Percentiles rank a stretch among this genome's conserved stretches.
These are phyloP conservation scores for Lerista edwardsae DNA, from an alignment of 2,797 vertebrate species.

Conservation along the genomic window DNA sequence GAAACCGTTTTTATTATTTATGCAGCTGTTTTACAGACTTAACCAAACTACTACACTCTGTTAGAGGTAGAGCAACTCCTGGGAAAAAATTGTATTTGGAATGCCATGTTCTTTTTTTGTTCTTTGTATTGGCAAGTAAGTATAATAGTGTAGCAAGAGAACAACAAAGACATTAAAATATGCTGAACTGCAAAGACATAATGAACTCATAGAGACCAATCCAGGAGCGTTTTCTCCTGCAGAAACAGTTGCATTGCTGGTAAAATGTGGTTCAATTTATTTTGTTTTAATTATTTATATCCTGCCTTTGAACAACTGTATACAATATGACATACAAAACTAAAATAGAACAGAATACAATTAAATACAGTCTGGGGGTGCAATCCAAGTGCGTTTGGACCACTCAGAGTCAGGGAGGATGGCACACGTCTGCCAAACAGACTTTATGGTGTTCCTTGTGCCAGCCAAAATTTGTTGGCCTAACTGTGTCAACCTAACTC, in stretches of 20 bases:
- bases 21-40: slow-evolving; percentile 50
- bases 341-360: no score
- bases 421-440: no score
- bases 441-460: no score
- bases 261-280: slow-evolving; percentile 50
- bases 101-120: slow-evolving; percentile 65
- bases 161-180: slow-evolving; percentile 60
- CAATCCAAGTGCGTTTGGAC: no score
- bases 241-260: slow-evolving; percentile 44
- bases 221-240: slow-evolving; percentile 37
- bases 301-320: no score
- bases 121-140: slow-evolving; percentile 68
- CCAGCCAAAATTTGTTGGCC: no score
- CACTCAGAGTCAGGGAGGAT: no score
- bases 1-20: slow-evolving; percentile 39
- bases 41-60: slow-evolving; percentile 49
- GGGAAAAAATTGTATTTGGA: slow-evolving; percentile 60
- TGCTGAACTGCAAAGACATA: slow-evolving; percentile 54
- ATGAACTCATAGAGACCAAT: slow-evolving; percentile 48
- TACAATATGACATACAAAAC: no score
- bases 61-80: slow-evolving; percentile 58
- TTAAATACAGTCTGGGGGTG: no score
- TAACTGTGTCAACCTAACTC: no score
- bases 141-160: slow-evolving; percentile 51
- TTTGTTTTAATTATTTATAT: no score